Evolutionary conservation across 2,888 invertebrate genomes (phyloP).

Genomic region (Bhutanitis thaidina): DNA sequence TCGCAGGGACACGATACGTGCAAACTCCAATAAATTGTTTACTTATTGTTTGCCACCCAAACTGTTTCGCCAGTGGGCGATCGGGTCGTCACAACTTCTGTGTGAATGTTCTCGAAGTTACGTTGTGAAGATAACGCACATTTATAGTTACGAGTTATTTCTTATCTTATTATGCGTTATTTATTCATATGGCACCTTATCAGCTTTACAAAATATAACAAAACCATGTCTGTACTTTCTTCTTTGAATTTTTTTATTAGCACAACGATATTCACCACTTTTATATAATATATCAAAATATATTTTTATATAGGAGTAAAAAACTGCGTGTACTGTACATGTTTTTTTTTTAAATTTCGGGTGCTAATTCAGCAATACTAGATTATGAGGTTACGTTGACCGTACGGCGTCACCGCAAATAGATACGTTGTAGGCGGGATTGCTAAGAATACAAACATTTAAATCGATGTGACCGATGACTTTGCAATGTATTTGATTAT

Average conservation of each 20-base stretch:
- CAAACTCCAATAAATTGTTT: too few relatives aligned
- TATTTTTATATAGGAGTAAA: too few relatives aligned
- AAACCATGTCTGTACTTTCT: background rate
- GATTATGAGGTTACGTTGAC: slow-evolving; percentile 49
- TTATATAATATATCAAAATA: too few relatives aligned
- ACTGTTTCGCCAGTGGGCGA: too few relatives aligned
- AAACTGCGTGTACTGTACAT: too few relatives aligned
- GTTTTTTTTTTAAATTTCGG: background rate
- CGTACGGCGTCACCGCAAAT: slow-evolving; percentile 55
- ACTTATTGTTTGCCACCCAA: too few relatives aligned
- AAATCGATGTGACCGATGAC: background rate
- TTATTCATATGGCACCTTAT: background rate
- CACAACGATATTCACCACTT: too few relatives aligned
- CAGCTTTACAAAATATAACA: background rate
- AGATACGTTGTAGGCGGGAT: slow-evolving; percentile 64
- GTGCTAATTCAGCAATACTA: slow-evolving; percentile 8
- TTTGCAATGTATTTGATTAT: background rate
- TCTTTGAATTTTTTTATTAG: background rate
- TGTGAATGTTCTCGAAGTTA: background rate
- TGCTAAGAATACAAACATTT: slow-evolving; percentile 55
- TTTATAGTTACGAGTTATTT: background rate
- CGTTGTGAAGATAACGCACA: too few relatives aligned
- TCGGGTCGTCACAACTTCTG: too few relatives aligned
- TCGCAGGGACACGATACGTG: too few relatives aligned
- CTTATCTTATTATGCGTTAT: background rate